These are phyloP conservation scores for Pachyuromys duprasi DNA, from an alignment of 2,797 vertebrate genomes.

Conservation along the genomic window DNA sequence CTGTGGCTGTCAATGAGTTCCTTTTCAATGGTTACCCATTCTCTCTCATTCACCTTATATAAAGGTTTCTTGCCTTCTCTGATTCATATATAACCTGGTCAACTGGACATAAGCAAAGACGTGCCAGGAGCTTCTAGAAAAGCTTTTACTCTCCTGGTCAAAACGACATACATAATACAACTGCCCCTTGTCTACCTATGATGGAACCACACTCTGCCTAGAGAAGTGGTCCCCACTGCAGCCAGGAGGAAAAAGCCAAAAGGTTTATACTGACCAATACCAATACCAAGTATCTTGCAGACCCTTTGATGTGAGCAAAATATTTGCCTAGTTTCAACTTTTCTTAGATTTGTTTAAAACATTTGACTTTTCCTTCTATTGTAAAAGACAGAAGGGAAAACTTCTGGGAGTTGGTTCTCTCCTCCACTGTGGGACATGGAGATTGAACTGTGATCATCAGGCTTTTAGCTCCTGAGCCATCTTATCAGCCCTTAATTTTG, in stretches of 20 bases:
- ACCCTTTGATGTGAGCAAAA: not conserved
- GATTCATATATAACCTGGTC: not conserved
- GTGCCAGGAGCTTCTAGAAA: not conserved
- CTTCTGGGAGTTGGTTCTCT: not conserved
- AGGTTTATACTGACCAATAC: not conserved
- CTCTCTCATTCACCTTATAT: not conserved
- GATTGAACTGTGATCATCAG: not conserved
- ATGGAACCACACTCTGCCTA: not conserved
- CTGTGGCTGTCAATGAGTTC: not conserved
- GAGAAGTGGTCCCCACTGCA: not conserved
- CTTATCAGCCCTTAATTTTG: not conserved
- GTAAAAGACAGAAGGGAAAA: not conserved
- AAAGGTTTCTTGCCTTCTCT: not conserved
- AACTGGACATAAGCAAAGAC: not conserved
- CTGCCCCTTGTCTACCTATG: not conserved
- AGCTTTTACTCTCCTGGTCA: not conserved
- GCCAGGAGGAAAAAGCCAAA: not conserved
- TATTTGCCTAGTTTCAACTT: not conserved
- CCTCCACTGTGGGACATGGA: not conserved
- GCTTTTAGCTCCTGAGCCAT: not conserved
- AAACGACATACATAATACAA: not conserved
- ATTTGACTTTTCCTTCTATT: not conserved
- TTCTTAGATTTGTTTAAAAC: not conserved
- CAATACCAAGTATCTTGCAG: not conserved
- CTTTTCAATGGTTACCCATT: too few relatives aligned